phyloP scores from a whole-genome alignment of 2,113 vertebrate genomes.

The Cinclus mexicanus region DNA sequence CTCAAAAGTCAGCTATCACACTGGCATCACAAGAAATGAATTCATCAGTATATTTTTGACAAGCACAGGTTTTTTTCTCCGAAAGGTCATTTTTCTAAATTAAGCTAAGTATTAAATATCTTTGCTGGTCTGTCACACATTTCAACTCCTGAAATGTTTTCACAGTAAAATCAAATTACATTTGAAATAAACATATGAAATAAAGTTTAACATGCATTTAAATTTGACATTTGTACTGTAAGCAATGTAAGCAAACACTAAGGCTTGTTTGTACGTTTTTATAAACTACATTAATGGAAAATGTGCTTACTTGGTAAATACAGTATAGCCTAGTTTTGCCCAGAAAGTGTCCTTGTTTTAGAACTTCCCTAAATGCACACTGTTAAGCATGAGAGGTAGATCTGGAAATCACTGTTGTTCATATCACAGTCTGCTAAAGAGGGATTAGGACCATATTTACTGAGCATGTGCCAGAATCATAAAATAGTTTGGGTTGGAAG shows the following conservation, averaged over 20 bases:
- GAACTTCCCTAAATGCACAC: accelerated
- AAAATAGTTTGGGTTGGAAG: not conserved
- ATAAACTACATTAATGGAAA: not conserved
- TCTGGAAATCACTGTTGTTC: not conserved
- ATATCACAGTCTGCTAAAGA: not conserved
- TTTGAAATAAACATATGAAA: not conserved
- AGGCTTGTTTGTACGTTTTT: not conserved
- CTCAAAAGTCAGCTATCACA: conserved; percentile 23
- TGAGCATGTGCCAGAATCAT: not conserved
- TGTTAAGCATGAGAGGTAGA: not conserved
- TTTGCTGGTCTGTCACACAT: not conserved
- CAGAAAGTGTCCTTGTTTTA: not conserved
- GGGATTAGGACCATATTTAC: not conserved
- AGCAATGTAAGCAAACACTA: not conserved
- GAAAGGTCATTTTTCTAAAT: conserved; percentile 63
- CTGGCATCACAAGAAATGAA: conserved; percentile 40
- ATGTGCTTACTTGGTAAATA: not conserved
- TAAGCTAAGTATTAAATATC: conserved; percentile 49
- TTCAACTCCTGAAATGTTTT: not conserved
- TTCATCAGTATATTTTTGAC: conserved; percentile 55
- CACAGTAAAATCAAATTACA: not conserved
- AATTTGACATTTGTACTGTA: not conserved
- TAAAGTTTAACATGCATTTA: not conserved
- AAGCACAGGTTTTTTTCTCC: not conserved
- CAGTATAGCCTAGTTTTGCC: not conserved